Base-by-base conservation (phyloP, 2,888 invertebrate species). In the Eupithecia centaureata region DNA sequence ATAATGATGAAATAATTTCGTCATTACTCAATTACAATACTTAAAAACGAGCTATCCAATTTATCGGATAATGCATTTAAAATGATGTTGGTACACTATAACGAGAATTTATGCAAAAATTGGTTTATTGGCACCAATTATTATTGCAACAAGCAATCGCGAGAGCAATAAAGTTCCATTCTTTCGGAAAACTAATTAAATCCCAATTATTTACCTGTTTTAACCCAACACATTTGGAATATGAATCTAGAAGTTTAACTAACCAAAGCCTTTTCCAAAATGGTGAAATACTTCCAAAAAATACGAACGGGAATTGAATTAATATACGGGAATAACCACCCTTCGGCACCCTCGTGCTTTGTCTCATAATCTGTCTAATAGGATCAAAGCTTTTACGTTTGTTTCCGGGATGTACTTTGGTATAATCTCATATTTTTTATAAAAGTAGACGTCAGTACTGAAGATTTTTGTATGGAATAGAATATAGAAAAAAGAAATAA, bases 281-380 rank as follows among this genome's bases (percentile, higher is more conserved):
- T 68, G 61, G 60, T 61, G n/a, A n/a, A n/a, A n/a, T 68, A 61
- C 64, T 64, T 64, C n/a, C n/a, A n/a, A 38, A 3, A 38, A 15
- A 38, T 12, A 13, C 38, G 33, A 38, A 2, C 15, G 38, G 8
- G 13, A n/a, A n/a, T n/a, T n/a, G n/a, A n/a, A 2, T 5, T 12
- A 13, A 61, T 64, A 64, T 61, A 68, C 63, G 28, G 61, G 38
- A 68, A 61, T 65, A 68, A 62, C 58, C 63, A 64, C 65, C 68
- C 65, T 69, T 68, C 51, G 42, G 59, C 68, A 47, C 68, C 27
- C 57, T 63, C 60, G 18, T 22, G 58, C 52, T 63, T 67, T 64
- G 64, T 62, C 62, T 62, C 62, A 61, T 69, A 69, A 69, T 69
- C 68, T 56, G 59, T 62, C 32, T 65, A 69, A 69, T 63, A 69